These are phyloP conservation scores for Melitaea athalia DNA, from an alignment of 2,888 invertebrate genomes.

Conservation along the genomic window DNA sequence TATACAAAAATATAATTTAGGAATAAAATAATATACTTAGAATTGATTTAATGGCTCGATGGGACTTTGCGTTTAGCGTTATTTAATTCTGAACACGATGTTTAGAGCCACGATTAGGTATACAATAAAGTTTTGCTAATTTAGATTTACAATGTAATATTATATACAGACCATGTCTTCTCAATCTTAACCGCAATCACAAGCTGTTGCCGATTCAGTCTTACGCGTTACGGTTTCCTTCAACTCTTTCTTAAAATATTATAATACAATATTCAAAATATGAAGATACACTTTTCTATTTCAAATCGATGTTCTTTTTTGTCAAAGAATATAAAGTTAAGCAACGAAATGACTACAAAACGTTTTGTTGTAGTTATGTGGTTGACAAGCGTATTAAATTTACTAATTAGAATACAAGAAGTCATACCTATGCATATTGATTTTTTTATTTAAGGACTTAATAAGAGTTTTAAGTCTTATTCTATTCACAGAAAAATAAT, in stretches of 20 bases:
- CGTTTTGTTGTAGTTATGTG: background rate
- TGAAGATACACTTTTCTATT: constrained; percentile 22
- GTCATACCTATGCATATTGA: constrained; percentile 12
- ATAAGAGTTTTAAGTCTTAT: constrained; percentile 23
- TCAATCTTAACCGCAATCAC: constrained; percentile 61
- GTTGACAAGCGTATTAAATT: background rate
- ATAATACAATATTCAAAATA: constrained; percentile 22
- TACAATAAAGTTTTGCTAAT: constrained; percentile 44
- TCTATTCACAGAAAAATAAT: constrained; percentile 36
- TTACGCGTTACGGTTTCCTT: constrained; percentile 54
- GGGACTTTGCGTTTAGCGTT: constrained; percentile 43
- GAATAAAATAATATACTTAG: constrained; percentile 51
- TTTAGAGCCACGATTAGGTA: constrained; percentile 49
- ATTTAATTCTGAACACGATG: constrained; percentile 64
- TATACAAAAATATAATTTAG: constrained; percentile 79
- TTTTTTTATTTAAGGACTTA: constrained; percentile 16
- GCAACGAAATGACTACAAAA: background rate
- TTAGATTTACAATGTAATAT: constrained; percentile 57
- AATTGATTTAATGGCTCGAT: constrained; percentile 50
- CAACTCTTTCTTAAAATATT: constrained; percentile 25
- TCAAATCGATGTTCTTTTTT: constrained; percentile 47
- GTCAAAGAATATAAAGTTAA: constrained; percentile 47
- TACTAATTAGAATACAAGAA: background rate
- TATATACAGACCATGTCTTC: constrained; percentile 64
- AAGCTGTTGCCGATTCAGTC: constrained; percentile 79